These are phyloP conservation scores for Monochamus alternatus DNA, from an alignment of 2,888 invertebrate genomes.

Conservation along the genomic window DNA sequence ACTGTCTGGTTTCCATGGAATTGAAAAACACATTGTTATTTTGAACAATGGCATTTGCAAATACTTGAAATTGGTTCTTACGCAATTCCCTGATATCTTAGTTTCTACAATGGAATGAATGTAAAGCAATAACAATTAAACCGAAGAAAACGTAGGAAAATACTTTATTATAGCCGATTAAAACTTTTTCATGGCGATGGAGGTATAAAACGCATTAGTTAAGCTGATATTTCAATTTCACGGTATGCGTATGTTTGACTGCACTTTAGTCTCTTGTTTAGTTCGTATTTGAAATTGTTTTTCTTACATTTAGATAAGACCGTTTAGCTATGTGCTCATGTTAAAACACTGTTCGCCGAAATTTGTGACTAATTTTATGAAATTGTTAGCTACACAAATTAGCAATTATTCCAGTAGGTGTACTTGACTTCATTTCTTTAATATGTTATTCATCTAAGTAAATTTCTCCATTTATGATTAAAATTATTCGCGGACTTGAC, in stretches of 20 bases:
- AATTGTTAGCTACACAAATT: not conserved
- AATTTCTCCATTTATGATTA: too few species aligned
- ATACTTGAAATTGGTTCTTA: not conserved
- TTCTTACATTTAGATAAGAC: not conserved
- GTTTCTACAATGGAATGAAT: not conserved
- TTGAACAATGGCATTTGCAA: not conserved
- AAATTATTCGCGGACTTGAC: too few species aligned
- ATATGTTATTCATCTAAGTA: too few species aligned
- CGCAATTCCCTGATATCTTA: conserved; percentile 12
- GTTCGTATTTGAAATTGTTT: not conserved
- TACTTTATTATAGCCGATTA: conserved; percentile 15
- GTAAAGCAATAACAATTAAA: conserved; percentile 21
- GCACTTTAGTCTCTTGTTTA: not conserved
- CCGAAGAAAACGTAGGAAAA: not conserved
- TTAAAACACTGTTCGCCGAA: not conserved
- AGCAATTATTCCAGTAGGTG: too few species aligned
- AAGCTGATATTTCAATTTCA: not conserved
- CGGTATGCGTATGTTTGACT: not conserved
- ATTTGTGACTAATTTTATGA: not conserved
- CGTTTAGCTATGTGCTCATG: not conserved
- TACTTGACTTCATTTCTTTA: too few species aligned
- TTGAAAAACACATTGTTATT: not conserved
- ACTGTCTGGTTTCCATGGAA: not conserved
- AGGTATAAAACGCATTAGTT: not conserved
- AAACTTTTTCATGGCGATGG: conserved; percentile 26